These are phyloP conservation scores for Imbricaverruca yamaguchii DNA, from an alignment of 2,888 invertebrate genomes.

Conservation along the genomic window DNA sequence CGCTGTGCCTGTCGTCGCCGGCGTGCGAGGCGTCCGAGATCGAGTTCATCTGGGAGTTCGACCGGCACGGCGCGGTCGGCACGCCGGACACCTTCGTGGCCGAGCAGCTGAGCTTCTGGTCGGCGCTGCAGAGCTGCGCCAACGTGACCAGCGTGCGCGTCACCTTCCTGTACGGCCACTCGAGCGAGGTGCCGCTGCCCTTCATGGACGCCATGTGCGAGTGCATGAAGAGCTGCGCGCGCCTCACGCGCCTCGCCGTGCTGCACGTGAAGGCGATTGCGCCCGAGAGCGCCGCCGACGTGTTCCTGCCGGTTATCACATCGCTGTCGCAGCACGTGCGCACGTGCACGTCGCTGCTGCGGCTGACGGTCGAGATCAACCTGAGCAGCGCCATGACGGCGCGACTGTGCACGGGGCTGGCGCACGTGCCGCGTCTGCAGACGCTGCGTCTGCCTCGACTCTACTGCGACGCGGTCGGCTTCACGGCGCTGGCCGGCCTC, in stretches of 20 bases:
- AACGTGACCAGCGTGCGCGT: slow-evolving; percentile 91
- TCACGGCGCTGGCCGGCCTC: slow-evolving; percentile 20
- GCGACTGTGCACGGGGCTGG: slow-evolving; percentile 66
- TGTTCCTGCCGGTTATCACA: slow-evolving; percentile 62
- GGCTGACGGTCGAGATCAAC: slow-evolving; percentile 57
- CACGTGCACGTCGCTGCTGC: slow-evolving; percentile 71
- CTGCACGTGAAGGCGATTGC: slow-evolving; percentile 61
- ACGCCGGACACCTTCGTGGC: slow-evolving; percentile 79
- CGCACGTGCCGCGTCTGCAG: slow-evolving; percentile 84
- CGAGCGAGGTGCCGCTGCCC: slow-evolving; percentile 42
- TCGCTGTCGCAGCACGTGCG: slow-evolving; percentile 87
- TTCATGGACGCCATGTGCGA: slow-evolving; percentile 75
- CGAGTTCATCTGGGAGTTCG: slow-evolving; percentile 94
- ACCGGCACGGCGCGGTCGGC: slow-evolving; percentile 98
- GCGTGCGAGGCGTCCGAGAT: slow-evolving; percentile 89
- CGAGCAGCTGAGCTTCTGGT: slow-evolving; percentile 57
- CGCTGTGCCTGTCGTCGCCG: slow-evolving; percentile 85
- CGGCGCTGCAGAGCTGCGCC: slow-evolving; percentile 66
- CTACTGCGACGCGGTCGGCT: slow-evolving; percentile 56
- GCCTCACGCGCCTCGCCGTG: slow-evolving; percentile 73
- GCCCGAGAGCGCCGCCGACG: slow-evolving; percentile 56
- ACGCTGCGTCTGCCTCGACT: slow-evolving; percentile 86
- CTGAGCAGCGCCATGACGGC: slow-evolving; percentile 39
- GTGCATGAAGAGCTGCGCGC: slow-evolving; percentile 66
- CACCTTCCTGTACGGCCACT: slow-evolving; percentile 85